Percentiles rank a stretch among this genome's conserved stretches.
Evolutionary conservation across 2,797 vertebrate genomes (phyloP).

Genomic region (Sardinella longiceps): DNA sequence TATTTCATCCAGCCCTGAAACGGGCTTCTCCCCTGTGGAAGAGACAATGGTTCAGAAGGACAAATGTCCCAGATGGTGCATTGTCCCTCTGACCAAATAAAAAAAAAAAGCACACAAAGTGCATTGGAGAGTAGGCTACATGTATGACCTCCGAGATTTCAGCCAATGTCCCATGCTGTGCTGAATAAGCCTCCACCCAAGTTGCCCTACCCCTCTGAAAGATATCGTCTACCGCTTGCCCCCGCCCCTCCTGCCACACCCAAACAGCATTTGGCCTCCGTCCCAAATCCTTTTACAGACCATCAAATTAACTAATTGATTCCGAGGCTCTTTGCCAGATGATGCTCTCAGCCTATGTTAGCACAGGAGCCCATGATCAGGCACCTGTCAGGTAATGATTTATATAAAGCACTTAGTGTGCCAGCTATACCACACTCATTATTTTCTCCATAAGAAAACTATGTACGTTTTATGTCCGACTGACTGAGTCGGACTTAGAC

Average conservation of each 20-base stretch:
- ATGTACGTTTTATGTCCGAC: neutral
- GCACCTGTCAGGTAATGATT: conserved; percentile 33
- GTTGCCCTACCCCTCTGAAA: neutral
- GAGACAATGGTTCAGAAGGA: neutral
- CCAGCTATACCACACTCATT: neutral
- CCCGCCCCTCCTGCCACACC: conserved; percentile 36
- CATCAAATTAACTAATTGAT: conserved; percentile 72
- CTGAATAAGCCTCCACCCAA: neutral
- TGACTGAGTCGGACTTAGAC: neutral
- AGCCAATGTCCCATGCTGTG: conserved; percentile 33
- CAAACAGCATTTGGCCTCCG: neutral
- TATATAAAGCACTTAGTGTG: conserved; percentile 15
- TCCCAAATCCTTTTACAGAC: conserved; percentile 64
- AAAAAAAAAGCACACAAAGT: conserved; percentile 15
- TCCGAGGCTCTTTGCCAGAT: conserved; percentile 68
- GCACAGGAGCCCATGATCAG: conserved; percentile 21
- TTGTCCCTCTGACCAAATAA: conserved; percentile 15
- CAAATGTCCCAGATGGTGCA: conserved; percentile 8
- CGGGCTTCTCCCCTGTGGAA: neutral
- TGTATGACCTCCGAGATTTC: conserved; percentile 60
- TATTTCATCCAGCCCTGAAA: neutral
- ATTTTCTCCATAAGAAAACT: neutral
- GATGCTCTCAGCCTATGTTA: conserved; percentile 55
- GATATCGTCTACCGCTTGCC: conserved; percentile 55
- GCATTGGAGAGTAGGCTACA: conserved; percentile 26